phyloP scores from a whole-genome alignment of 2,113 vertebrate genomes.

The Gambusia holbrooki region DNA sequence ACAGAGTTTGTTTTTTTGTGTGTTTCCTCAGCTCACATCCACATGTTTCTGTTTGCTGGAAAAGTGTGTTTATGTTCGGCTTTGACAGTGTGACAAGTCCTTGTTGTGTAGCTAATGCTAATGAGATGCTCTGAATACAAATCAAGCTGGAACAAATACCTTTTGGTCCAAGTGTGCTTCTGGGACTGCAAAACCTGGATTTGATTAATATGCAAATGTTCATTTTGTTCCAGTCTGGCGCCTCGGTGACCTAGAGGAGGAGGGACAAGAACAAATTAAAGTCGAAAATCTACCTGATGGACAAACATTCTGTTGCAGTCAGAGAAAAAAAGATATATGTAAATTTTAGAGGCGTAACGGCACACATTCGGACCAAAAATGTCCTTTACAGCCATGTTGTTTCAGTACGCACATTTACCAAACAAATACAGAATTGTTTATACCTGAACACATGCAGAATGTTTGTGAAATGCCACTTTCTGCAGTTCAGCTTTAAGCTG shows the following conservation, averaged over 20 bases:
- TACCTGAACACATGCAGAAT: no score
- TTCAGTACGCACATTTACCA: no score
- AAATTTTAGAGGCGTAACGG: no score
- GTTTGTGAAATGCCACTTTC: no score
- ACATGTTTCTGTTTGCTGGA: not conserved
- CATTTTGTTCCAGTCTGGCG: conserved; percentile 40
- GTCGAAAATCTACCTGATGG: conserved; percentile 24
- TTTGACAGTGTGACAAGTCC: conserved; percentile 47
- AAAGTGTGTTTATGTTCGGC: conserved; percentile 16
- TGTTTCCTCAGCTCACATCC: not conserved
- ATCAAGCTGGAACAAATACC: conserved; percentile 45
- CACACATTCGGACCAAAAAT: not conserved
- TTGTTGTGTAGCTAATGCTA: conserved; percentile 44
- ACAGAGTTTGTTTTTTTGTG: conserved; percentile 19
- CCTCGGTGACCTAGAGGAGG: conserved; percentile 43
- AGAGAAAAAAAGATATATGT: not conserved
- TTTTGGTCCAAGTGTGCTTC: conserved; percentile 42
- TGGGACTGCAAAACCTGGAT: conserved; percentile 48
- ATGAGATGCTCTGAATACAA: conserved; percentile 58
- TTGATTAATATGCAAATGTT: conserved; percentile 71
- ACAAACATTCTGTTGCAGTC: not conserved
- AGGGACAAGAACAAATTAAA: conserved; percentile 27
- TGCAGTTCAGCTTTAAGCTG: no score
- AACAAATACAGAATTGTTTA: no score
- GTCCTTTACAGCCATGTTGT: not conserved